phyloP scores from a whole-genome alignment of 2,113 vertebrate genomes.

The Leuciscus idus region DNA sequence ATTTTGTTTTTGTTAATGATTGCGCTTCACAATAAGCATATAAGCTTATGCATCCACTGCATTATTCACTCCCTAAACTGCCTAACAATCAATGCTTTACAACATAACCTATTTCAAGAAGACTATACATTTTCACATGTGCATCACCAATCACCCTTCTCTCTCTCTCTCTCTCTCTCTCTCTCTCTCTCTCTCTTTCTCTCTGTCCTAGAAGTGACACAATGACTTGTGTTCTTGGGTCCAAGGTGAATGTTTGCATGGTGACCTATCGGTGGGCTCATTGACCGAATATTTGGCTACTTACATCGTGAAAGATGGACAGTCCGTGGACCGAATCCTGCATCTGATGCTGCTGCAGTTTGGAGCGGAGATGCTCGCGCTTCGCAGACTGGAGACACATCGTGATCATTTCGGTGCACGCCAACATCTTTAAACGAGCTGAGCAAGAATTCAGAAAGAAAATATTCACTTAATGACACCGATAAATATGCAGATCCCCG shows the following conservation, averaged over 20 bases:
- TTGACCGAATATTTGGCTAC: conserved; percentile 53
- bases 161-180: background rate
- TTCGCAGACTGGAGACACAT: conserved; percentile 82
- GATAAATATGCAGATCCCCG: background rate
- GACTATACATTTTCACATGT: background rate
- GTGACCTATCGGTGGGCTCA: background rate
- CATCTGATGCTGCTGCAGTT: conserved; percentile 62
- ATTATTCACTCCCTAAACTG: background rate
- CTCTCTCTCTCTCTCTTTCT: no score
- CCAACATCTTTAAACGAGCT: conserved; percentile 72
- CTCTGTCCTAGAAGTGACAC: background rate
- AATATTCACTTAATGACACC: background rate
- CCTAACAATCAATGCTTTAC: background rate
- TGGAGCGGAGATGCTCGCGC: conserved; percentile 75
- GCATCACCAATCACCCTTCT: background rate
- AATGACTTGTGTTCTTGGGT: no score
- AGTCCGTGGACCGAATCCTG: conserved; percentile 72
- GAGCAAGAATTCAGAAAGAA: background rate
- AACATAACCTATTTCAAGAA: background rate
- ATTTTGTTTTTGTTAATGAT: background rate
- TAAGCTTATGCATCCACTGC: background rate
- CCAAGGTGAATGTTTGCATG: conserved; percentile 17
- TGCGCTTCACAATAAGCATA: background rate
- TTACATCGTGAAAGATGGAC: conserved; percentile 80
- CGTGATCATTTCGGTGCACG: conserved; percentile 82